Conservation (phyloP, 2,888 invertebrate genomes). For the Invenusta paracnida region DNA sequence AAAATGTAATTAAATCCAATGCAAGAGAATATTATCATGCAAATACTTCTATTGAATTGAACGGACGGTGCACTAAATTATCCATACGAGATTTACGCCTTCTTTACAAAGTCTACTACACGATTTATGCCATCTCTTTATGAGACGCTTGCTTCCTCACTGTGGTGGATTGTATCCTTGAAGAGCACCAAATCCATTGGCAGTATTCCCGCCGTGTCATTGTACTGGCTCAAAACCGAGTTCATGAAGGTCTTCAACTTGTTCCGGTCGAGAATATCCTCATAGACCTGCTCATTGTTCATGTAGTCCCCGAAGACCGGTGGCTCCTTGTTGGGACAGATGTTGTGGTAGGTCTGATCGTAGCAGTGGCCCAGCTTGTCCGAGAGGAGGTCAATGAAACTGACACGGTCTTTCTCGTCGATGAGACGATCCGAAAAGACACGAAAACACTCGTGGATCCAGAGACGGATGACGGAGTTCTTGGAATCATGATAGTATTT, state of each 20-base stretch:
- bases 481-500: constrained; percentile 74
- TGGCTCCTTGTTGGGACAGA: constrained; percentile 70
- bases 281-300: constrained; percentile 73
- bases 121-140: too few species aligned
- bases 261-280: constrained; percentile 70
- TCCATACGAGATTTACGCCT: too few species aligned
- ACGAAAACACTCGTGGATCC: constrained; percentile 78
- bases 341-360: constrained; percentile 73
- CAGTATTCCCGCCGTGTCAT: constrained; percentile 72
- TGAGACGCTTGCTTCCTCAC: too few species aligned
- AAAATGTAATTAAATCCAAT: too few species aligned
- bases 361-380: constrained; percentile 74
- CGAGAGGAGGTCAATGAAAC: constrained; percentile 71
- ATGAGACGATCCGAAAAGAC: constrained; percentile 79
- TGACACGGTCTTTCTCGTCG: constrained; percentile 73
- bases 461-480: constrained; percentile 70
- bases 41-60: too few species aligned
- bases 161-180: constrained; percentile 77
- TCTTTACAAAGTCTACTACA: too few species aligned
- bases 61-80: too few species aligned
- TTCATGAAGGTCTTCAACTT: constrained; percentile 65
- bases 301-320: constrained; percentile 72
- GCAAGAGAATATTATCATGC: too few species aligned
- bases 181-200: constrained; percentile 78
- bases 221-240: constrained; percentile 72